Evolutionary conservation across 1,140 invertebrate genomes (phyloP).

Genomic region (Matsumurasca onukii): DNA sequence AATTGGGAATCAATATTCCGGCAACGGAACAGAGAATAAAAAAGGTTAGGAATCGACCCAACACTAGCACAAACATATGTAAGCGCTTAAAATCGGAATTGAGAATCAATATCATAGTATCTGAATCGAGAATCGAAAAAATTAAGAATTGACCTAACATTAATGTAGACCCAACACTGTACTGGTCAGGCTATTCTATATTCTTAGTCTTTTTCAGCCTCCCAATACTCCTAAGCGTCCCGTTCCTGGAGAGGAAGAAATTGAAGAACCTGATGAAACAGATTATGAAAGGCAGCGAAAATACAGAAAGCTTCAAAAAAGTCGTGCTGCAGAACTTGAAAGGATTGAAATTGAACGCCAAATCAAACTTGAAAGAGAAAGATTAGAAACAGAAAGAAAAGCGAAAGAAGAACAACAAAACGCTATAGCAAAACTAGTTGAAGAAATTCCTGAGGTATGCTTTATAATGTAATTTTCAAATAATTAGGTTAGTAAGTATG

Average conservation of each 20-base stretch:
- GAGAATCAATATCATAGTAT: no score
- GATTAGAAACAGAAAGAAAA: conserved; percentile 36
- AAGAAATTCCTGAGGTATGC: conserved; percentile 52
- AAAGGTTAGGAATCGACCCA: no score
- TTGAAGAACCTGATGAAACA: conserved; percentile 57
- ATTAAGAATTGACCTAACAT: no score
- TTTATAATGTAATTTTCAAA: not conserved
- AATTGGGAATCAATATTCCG: no score
- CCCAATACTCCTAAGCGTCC: conserved; percentile 75
- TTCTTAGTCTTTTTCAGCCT: no score
- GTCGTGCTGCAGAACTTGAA: conserved; percentile 53
- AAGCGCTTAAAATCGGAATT: no score
- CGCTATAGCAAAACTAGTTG: conserved; percentile 38
- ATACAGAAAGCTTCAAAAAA: conserved; percentile 50
- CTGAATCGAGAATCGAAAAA: no score
- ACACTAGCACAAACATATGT: no score
- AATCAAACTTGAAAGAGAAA: conserved; percentile 30
- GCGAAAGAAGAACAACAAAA: conserved; percentile 39
- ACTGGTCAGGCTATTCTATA: no score
- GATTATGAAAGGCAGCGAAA: conserved; percentile 47
- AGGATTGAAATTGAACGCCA: conserved; percentile 44
- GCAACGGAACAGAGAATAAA: no score
- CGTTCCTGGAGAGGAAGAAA: conserved; percentile 59
- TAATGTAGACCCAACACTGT: no score
- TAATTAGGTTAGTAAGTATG: not conserved